Conservation (phyloP, 2,888 invertebrate genomes). For the Julus scandinavius region DNA sequence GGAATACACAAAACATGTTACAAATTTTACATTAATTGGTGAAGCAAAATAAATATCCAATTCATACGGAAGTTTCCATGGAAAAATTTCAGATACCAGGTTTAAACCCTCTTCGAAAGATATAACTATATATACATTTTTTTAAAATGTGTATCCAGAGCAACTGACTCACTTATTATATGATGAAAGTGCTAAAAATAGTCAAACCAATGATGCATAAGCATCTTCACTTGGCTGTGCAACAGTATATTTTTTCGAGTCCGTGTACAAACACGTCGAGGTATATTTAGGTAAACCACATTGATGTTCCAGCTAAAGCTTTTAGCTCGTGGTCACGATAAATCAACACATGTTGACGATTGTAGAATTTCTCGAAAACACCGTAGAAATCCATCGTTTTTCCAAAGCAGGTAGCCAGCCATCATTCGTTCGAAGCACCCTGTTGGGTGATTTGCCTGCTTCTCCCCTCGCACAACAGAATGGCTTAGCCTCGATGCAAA, state of each 20-base stretch:
- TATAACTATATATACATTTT: not conserved
- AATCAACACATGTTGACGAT: not conserved
- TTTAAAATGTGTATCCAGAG: not conserved
- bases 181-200: not conserved
- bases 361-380: not conserved
- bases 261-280: not conserved
- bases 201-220: not conserved
- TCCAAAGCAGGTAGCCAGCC: not conserved
- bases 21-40: too few species aligned
- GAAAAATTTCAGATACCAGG: not conserved
- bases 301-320: not conserved
- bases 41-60: too few species aligned
- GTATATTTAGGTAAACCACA: too few species aligned
- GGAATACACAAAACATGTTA: too few species aligned
- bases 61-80: not conserved
- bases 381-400: too few species aligned
- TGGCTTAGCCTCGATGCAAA: conserved; percentile 45
- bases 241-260: not conserved
- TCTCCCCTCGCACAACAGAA: not conserved
- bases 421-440: not conserved
- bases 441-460: not conserved
- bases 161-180: not conserved
- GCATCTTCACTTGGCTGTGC: not conserved
- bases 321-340: not conserved
- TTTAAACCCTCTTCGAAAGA: not conserved